Conservation (phyloP, 2,797 vertebrate genomes). For the Cirrhinus mrigala region DNA sequence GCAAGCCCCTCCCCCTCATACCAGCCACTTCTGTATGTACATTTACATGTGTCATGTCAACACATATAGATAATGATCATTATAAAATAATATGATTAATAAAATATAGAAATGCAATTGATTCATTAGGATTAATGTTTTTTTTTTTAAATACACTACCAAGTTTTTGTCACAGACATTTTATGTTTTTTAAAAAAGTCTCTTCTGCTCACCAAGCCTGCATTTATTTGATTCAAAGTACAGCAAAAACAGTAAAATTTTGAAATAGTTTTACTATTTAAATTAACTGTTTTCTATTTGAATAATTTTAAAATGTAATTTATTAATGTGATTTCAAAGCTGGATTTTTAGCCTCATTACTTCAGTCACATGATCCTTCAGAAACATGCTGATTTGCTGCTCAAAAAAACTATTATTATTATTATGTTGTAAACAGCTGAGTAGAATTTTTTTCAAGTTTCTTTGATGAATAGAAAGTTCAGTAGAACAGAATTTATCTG, state of each 20-base stretch:
- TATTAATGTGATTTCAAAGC: not conserved
- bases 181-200: not conserved
- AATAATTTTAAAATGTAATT: not conserved
- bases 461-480: too few relatives aligned
- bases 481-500: too few relatives aligned
- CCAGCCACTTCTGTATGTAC: conserved; percentile 72
- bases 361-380: too few relatives aligned
- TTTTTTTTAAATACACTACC: too few relatives aligned
- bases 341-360: too few relatives aligned
- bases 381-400: too few relatives aligned
- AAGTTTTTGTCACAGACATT: too few relatives aligned
- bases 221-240: not conserved
- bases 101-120: not conserved
- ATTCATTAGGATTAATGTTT: too few relatives aligned
- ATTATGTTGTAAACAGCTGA: too few relatives aligned
- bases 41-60: not conserved
- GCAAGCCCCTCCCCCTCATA: conserved; percentile 68
- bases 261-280: not conserved
- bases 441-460: too few relatives aligned
- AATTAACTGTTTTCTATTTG: not conserved
- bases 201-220: not conserved
- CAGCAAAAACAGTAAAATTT: not conserved
- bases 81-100: not conserved
- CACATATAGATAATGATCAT: not conserved
- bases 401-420: too few relatives aligned